These are phyloP conservation scores for Mesorhabditis sp. DNA, from an alignment of 2,888 invertebrate genomes.

Conservation along the genomic window DNA sequence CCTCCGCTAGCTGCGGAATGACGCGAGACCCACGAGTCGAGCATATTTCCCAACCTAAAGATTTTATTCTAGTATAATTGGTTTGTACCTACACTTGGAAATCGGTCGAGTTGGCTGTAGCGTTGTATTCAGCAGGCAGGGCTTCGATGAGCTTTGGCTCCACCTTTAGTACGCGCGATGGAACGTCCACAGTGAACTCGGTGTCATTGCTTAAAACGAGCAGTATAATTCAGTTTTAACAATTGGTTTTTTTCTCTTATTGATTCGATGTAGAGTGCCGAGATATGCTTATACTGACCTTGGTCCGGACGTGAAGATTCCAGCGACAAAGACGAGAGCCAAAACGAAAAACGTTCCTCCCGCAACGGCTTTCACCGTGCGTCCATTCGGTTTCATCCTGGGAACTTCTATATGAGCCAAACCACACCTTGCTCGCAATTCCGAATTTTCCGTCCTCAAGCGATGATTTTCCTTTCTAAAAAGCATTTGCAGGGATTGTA, in stretches of 20 bases:
- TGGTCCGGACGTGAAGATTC: neutral
- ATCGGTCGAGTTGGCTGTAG: neutral
- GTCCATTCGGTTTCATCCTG: neutral
- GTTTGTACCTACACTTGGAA: neutral
- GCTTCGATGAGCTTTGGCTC: neutral
- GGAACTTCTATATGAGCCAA: conserved; percentile 2
- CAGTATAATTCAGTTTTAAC: neutral
- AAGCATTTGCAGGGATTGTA: neutral
- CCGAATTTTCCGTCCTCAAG: neutral
- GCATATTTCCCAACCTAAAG: neutral
- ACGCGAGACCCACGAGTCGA: neutral
- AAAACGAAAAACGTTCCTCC: conserved; percentile 3
- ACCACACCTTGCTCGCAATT: neutral
- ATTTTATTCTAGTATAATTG: neutral
- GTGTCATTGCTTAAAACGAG: too few relatives aligned
- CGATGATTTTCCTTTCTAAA: conserved; percentile 1
- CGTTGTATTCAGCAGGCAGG: neutral
- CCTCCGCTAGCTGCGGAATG: conserved; percentile 1
- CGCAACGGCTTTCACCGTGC: neutral
- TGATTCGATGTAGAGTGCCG: neutral
- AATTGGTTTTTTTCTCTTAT: neutral
- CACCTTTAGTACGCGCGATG: neutral
- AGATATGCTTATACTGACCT: neutral
- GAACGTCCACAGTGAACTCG: neutral
- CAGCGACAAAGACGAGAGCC: neutral